These are phyloP conservation scores for Drosophila watanabei DNA, from an alignment of 1,140 invertebrate species.

Conservation along the genomic window DNA sequence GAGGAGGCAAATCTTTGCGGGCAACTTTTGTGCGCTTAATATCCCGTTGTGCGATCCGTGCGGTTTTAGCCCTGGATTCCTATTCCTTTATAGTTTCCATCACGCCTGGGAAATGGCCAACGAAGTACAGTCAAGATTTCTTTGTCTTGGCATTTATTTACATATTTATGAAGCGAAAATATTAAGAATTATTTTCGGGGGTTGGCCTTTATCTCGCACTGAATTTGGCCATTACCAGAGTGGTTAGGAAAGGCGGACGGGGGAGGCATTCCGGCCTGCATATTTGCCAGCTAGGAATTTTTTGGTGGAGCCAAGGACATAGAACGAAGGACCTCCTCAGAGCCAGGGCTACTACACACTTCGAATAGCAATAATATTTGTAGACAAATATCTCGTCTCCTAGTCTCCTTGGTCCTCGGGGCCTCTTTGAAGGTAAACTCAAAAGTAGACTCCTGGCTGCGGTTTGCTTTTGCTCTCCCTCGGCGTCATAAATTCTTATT, in stretches of 20 bases:
- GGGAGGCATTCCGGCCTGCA: constrained; percentile 46
- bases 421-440: constrained; percentile 53
- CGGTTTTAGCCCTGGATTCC: constrained; percentile 54
- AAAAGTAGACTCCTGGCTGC: constrained; percentile 42
- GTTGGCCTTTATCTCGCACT: constrained; percentile 33
- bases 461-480: constrained; percentile 25
- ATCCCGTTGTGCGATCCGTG: constrained; percentile 74
- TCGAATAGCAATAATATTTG: constrained; percentile 83
- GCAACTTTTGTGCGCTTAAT: constrained; percentile 78
- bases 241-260: neutral
- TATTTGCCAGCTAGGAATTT: constrained; percentile 65
- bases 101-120: constrained; percentile 35
- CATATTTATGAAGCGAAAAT: constrained; percentile 77
- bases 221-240: constrained; percentile 28
- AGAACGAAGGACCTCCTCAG: constrained; percentile 9
- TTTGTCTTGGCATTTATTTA: constrained; percentile 68
- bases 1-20: constrained; percentile 66
- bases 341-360: constrained; percentile 62
- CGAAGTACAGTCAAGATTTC: constrained; percentile 46
- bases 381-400: constrained; percentile 63
- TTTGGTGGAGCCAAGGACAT: constrained; percentile 10
- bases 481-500: constrained; percentile 79
- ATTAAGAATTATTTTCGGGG: constrained; percentile 59
- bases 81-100: constrained; percentile 73
- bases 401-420: neutral